These are phyloP conservation scores for Pterostichus niger DNA, from an alignment of 2,888 invertebrate genomes.

Conservation along the genomic window DNA sequence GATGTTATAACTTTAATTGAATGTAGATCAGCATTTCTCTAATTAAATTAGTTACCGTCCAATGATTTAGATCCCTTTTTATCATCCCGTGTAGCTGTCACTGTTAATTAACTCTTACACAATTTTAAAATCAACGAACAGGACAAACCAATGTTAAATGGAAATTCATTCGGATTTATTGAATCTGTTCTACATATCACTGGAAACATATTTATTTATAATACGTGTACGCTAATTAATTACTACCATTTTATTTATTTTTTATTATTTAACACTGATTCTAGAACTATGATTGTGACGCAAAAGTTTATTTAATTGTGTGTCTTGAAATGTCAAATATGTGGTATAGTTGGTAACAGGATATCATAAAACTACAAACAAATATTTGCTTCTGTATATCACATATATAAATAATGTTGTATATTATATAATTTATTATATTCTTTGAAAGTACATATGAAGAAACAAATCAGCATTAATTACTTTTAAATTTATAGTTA, in stretches of 20 bases:
- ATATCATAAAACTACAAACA: too few species aligned
- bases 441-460: too few species aligned
- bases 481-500: too few species aligned
- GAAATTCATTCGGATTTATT: conserved; percentile 50
- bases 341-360: too few species aligned
- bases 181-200: conserved; percentile 49
- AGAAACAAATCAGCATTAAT: too few species aligned
- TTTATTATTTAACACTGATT: background rate
- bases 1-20: conserved; percentile 55
- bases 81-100: conserved; percentile 60
- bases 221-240: conserved; percentile 26
- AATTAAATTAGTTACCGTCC: conserved; percentile 54
- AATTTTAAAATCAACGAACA: conserved; percentile 56
- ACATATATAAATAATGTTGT: too few species aligned
- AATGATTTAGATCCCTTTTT: conserved; percentile 57
- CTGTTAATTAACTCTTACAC: conserved; percentile 58
- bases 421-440: too few species aligned
- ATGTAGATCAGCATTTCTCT: conserved; percentile 42
- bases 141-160: conserved; percentile 55
- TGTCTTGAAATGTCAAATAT: conserved; percentile 13
- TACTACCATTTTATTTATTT: conserved; percentile 28
- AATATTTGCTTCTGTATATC: too few species aligned
- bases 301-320: conserved; percentile 2
- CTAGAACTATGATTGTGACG: background rate
- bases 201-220: conserved; percentile 49